phyloP scores from a whole-genome alignment of 2,113 vertebrate species.

The Ceyx cyanopectus region DNA sequence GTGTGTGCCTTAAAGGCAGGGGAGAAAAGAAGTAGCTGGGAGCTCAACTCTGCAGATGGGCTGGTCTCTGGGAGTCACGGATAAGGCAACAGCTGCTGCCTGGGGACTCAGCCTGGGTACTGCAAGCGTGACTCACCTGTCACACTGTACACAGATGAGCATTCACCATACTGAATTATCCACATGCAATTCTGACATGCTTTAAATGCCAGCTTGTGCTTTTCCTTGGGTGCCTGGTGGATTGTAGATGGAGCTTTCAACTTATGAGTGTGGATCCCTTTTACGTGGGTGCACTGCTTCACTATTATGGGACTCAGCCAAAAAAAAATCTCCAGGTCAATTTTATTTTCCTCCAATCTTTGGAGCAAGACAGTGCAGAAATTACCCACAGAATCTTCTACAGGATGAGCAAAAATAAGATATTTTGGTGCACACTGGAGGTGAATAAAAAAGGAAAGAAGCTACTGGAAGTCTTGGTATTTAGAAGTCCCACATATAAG shows the following conservation, averaged over 20 bases:
- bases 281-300: not conserved
- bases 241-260: not conserved
- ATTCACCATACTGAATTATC: not conserved
- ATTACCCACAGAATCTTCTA: not conserved
- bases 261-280: not conserved
- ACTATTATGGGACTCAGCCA: not conserved
- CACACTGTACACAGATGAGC: not conserved
- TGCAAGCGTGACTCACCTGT: rapidly evolving
- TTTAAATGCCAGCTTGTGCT: not conserved
- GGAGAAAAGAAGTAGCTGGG: not conserved
- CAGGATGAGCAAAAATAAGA: not conserved
- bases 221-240: not conserved
- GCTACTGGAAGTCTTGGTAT: not conserved
- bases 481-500: not conserved
- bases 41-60: not conserved
- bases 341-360: not conserved
- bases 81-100: not conserved
- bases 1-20: not conserved
- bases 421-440: not conserved
- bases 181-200: not conserved
- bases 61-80: rapidly evolving
- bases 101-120: not conserved
- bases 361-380: not conserved
- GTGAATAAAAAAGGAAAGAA: constrained; percentile 19
- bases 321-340: not conserved